Evolutionary conservation across 1,140 invertebrate genomes (phyloP).

Genomic region (Drosophila tani): DNA sequence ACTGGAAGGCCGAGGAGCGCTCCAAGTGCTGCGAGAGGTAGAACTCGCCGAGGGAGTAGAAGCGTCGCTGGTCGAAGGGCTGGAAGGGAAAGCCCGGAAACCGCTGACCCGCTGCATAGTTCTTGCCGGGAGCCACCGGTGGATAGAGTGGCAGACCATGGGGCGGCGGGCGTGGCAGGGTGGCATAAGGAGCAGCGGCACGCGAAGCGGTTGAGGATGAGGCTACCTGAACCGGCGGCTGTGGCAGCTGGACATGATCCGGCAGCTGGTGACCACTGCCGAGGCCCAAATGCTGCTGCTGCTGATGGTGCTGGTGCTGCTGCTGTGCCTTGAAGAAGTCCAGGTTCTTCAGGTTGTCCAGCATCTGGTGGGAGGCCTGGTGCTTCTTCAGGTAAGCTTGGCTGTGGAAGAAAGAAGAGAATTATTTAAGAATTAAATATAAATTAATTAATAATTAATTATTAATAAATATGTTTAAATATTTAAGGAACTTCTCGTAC

Average conservation of each 20-base stretch:
- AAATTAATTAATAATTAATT: background rate
- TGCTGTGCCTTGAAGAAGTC: slow-evolving; percentile 73
- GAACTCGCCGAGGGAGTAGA: slow-evolving; percentile 77
- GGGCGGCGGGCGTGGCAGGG: slow-evolving; percentile 56
- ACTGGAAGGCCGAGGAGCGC: slow-evolving; percentile 82
- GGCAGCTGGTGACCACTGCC: slow-evolving; percentile 25
- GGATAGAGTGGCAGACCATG: slow-evolving; percentile 54
- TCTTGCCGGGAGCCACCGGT: slow-evolving; percentile 34
- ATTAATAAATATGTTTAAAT: background rate
- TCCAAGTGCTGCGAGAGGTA: slow-evolving; percentile 82
- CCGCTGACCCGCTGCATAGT: slow-evolving; percentile 47
- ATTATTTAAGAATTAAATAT: no score
- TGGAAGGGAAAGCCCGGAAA: slow-evolving; percentile 68
- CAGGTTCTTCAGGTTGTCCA: slow-evolving; percentile 72
- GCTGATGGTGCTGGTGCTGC: slow-evolving; percentile 36
- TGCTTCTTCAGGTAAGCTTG: slow-evolving; percentile 93
- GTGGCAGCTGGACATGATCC: slow-evolving; percentile 35
- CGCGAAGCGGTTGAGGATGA: background rate
- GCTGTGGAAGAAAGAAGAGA: slow-evolving; percentile 67
- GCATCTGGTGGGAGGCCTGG: slow-evolving; percentile 84
- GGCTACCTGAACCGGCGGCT: background rate
- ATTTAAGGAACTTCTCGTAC: slow-evolving; percentile 35
- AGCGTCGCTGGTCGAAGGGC: slow-evolving; percentile 75
- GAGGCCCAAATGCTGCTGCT: slow-evolving; percentile 22
- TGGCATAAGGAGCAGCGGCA: slow-evolving; percentile 19